Base-by-base conservation (phyloP, 2,113 vertebrate species). In the Mobula birostris region DNA sequence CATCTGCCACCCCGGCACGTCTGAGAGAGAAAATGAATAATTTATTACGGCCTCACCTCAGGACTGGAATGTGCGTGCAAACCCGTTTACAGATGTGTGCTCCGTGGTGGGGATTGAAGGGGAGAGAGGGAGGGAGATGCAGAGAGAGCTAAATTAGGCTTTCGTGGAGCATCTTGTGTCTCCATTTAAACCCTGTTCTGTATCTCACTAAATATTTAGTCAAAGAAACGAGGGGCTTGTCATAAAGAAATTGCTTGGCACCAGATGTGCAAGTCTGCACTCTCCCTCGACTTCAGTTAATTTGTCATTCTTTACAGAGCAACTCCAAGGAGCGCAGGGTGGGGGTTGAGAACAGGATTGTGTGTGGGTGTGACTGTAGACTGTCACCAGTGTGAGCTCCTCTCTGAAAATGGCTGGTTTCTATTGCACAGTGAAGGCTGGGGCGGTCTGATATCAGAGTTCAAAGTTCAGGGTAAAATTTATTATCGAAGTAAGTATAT, bases 401-500 rank as follows among this genome's bases (percentile, higher is more conserved):
- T 63, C 0, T 0, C 94, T 94, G 95, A 94, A 96, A 95, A 96
- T 95, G 96, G 95, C 95, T 63, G 94, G 94, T 94, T 96, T 95
- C 72, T 94, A 94, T 95, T 94, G 94, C 94, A 94, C 24, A 80
- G 83, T 0, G 17, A 85, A 94, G 94, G 96, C 94, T 94, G 94
- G 95, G 8, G 40, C 72, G 32, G 40, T 15, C 36, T 48, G 32
- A 48, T 48, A 48, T 48, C 48, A 48, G 48, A 48, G 48, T 48
- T 48, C 48, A 48, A 48, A 48, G 48, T 48, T 48, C 48, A 48
- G 48, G 48, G 48, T 1, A 48, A 48, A 48, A 48, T 48, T 48
- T 48, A 48, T 48, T 4, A 48, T 48, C 48, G 3, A 48, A 48
- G 48, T 48, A 4, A 48, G 0, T 48, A 48, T 48, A 4, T 48